Evolutionary conservation across 2,888 invertebrate species (phyloP), one percentile per base, ranked within the genome.

Genomic region (Lacanobia wlatinum): DNA sequence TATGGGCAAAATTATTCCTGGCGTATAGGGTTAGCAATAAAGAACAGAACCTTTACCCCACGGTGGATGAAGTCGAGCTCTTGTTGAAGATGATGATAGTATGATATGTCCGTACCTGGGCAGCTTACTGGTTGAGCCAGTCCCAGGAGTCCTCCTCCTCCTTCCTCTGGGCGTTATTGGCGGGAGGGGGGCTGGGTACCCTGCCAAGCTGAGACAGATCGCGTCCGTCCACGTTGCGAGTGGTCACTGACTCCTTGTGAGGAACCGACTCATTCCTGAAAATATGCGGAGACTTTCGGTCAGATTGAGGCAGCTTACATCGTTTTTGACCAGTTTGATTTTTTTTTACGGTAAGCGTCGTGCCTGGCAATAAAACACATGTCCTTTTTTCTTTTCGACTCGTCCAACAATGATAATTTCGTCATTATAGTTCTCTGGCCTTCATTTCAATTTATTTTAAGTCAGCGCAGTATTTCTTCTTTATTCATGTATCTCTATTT

Each of bases 91-190:
- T 21, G 9, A 58, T 40, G 18, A 40, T 59, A 38, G 59, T 38
- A 28, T 10, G 16, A 9, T 16, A 14, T 8, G 14, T 21, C 5
- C 16, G 12, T 43, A 82, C 82, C 78, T 77, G 52, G 23, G 16
- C 6, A 40, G n/a, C 82, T 83, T 90, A 95, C 79, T 95, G 92
- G 76, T 95, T 96, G 72, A 96, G 94, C 96, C 96, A 96, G 68
- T 95, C 95, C 95, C 96, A 96, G 6, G 93, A 92, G 8, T 94
- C 94, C 0, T 93, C 93, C 12, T 90, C 90, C 9, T 53, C 90
- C 21, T 87, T 86, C 74, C 92, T 93, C 84, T 91, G 53, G 87
- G 90, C 91, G 83, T 93, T 94, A 74, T 93, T 90, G 79, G 94
- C 93, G 0, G 92, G 93, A 0, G 95, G 94, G 0, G 95, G 93